Percentiles rank a stretch among this genome's conserved stretches.
Conservation (phyloP, 2,113 vertebrate species). For the Ia io region DNA sequence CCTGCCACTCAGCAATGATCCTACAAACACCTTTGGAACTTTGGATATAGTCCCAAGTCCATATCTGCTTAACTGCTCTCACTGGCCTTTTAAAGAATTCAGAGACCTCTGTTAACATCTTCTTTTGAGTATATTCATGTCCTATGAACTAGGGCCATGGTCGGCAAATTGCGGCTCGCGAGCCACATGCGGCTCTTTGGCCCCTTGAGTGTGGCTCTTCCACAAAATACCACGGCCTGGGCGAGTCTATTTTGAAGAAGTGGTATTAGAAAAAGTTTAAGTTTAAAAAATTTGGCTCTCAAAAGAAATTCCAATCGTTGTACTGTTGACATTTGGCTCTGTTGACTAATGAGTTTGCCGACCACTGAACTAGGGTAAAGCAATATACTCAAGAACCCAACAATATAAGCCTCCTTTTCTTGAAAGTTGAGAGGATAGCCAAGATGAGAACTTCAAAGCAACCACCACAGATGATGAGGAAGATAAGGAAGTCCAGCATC, state of each 20-base stretch:
- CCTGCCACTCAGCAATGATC: background rate
- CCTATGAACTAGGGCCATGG: background rate
- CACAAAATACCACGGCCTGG: no score
- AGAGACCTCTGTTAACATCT: background rate
- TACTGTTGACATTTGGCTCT: no score
- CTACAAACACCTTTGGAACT: background rate
- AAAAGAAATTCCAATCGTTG: no score
- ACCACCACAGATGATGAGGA: background rate
- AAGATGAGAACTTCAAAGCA: slow-evolving; percentile 15
- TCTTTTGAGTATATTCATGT: background rate
- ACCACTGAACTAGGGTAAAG: background rate
- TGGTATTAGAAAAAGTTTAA: no score
- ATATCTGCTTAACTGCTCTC: background rate
- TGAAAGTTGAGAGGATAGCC: background rate
- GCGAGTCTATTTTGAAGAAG: no score
- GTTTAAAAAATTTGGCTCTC: no score
- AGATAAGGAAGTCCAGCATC: background rate
- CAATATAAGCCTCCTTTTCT: background rate
- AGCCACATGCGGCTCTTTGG: no score
- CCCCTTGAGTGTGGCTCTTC: no score
- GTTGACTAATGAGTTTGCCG: no score
- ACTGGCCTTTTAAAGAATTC: background rate
- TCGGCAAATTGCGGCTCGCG: no score
- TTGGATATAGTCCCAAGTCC: background rate
- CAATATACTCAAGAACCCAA: background rate